Evolutionary conservation across 1,140 invertebrate genomes (phyloP).

Genomic region (Odontomachus brunneus): DNA sequence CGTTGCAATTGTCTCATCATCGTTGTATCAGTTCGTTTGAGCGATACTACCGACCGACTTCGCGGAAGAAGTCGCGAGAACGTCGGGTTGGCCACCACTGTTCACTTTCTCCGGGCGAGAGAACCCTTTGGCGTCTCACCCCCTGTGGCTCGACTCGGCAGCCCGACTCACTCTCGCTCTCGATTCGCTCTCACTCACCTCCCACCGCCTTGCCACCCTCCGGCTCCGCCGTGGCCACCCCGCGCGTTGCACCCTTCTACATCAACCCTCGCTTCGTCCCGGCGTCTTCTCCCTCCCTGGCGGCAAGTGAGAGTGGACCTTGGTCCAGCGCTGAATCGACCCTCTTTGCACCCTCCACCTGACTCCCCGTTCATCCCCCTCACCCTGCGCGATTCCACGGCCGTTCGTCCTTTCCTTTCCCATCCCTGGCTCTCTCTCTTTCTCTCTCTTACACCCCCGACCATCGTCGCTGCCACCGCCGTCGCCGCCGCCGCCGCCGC

Average conservation of each 20-base stretch:
- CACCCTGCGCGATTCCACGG: conserved; percentile 3
- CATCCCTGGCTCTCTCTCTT: conserved; percentile 48
- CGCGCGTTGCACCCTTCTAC: conserved; percentile 59
- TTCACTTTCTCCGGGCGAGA: conserved; percentile 81
- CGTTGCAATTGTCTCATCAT: background rate
- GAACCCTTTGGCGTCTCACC: conserved; percentile 83
- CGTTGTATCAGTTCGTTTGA: background rate
- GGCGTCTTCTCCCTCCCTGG: conserved; percentile 68
- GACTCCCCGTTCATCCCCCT: conserved; percentile 14
- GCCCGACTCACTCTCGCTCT: conserved; percentile 82
- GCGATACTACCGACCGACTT: background rate
- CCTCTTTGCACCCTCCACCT: conserved; percentile 75
- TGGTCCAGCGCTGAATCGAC: conserved; percentile 84
- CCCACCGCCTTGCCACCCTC: conserved; percentile 62
- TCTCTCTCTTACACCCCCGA: conserved; percentile 61
- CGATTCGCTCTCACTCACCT: conserved; percentile 80
- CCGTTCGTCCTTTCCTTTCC: conserved; percentile 59
- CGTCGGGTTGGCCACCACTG: conserved; percentile 80
- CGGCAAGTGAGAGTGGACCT: conserved; percentile 83
- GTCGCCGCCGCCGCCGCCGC: conserved; percentile 48
- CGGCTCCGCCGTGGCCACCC: conserved; percentile 62
- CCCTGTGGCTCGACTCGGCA: conserved; percentile 74
- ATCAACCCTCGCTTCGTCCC: conserved; percentile 56
- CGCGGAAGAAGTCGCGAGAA: background rate
- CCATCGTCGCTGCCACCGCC: conserved; percentile 38